Conservation (phyloP, 2,888 invertebrate genomes). For the Neoscelio sp. region DNA sequence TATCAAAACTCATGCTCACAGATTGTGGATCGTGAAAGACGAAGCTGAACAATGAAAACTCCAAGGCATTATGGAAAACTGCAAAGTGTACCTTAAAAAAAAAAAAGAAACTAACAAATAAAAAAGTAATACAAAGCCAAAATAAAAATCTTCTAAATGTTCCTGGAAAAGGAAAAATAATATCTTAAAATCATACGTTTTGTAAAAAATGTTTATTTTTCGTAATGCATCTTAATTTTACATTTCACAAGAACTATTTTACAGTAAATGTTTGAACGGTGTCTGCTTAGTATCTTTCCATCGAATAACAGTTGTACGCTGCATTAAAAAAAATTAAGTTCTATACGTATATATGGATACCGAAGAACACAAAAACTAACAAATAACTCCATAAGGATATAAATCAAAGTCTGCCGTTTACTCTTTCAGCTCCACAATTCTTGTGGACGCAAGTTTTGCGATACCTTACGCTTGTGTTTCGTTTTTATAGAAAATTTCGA, state of each 20-base stretch:
- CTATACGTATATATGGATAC: constrained; percentile 11
- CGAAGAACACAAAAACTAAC: constrained; percentile 26
- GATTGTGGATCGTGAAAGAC: constrained; percentile 21
- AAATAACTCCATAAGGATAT: background rate
- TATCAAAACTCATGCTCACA: constrained; percentile 4
- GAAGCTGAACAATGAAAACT: constrained; percentile 13
- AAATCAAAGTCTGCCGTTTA: constrained; percentile 18
- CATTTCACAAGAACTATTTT: constrained; percentile 48
- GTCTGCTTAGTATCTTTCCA: constrained; percentile 20
- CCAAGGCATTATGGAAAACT: background rate
- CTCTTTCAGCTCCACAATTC: constrained; percentile 32
- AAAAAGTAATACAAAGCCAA: background rate
- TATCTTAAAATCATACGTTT: constrained; percentile 7
- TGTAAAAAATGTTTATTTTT: constrained; percentile 46
- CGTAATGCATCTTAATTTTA: constrained; percentile 35
- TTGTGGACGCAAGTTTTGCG: constrained; percentile 24
- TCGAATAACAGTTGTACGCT: constrained; percentile 20
- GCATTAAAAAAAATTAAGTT: background rate
- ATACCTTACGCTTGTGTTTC: constrained; percentile 17
- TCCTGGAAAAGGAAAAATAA: constrained; percentile 24
- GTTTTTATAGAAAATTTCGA: constrained; percentile 9
- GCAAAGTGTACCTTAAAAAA: constrained; percentile 12
- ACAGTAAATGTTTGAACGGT: constrained; percentile 28
- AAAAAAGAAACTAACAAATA: constrained; percentile 9
- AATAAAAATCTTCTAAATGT: background rate